Evolutionary conservation across 1,140 invertebrate genomes (phyloP).

Genomic region (Pteromalus puparum): DNA sequence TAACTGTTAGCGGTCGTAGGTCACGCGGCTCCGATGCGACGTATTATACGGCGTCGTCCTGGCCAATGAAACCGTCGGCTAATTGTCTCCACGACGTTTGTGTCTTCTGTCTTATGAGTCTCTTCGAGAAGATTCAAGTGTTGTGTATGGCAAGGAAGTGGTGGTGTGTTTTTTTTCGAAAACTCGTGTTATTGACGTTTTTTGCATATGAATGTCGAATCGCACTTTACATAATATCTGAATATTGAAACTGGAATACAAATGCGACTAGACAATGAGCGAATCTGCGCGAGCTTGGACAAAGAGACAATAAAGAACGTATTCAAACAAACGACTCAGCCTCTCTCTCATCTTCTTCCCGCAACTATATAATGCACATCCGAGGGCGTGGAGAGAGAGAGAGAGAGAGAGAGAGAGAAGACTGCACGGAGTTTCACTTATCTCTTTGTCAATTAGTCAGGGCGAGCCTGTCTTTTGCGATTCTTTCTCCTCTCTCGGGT

Average conservation of each 20-base stretch:
- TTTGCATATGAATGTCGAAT: not conserved
- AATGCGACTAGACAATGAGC: not conserved
- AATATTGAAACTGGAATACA: not conserved
- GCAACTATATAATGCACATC: not conserved
- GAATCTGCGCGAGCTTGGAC: not conserved
- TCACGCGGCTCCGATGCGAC: slow-evolving; percentile 51
- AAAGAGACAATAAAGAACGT: slow-evolving; percentile 9
- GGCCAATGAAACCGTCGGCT: slow-evolving; percentile 61
- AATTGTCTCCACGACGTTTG: slow-evolving; percentile 56
- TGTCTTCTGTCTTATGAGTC: not conserved
- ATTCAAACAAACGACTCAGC: slow-evolving; percentile 8
- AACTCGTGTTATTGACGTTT: no score
- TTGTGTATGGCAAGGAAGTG: no score
- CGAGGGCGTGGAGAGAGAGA: slow-evolving; percentile 41
- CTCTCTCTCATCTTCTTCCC: slow-evolving; percentile 14
- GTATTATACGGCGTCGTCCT: slow-evolving; percentile 11
- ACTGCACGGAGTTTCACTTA: slow-evolving; percentile 28
- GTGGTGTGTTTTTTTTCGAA: no score
- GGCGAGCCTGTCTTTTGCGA: slow-evolving; percentile 30
- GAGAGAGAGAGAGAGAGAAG: not conserved
- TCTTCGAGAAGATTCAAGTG: not conserved
- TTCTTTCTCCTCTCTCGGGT: slow-evolving; percentile 6
- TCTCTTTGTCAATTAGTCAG: slow-evolving; percentile 53
- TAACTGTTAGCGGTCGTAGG: slow-evolving; percentile 69
- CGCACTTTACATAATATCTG: not conserved